Evolutionary conservation across 2,797 vertebrate species (phyloP), one percentile per base, ranked within the genome.

Genomic region (Brachyalestes nurse): DNA sequence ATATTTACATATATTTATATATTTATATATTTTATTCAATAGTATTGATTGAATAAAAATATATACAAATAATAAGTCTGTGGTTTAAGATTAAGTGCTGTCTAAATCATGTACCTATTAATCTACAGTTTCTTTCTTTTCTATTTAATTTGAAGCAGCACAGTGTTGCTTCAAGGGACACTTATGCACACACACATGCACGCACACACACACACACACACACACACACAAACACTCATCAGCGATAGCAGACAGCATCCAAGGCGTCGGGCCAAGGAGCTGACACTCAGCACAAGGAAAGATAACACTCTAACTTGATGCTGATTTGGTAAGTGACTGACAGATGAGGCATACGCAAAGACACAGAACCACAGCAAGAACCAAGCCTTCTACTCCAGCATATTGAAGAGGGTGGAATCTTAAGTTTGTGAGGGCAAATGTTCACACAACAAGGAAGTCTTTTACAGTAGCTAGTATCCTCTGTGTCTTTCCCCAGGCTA

Each of bases 311-410:
- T 78, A 80, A 84, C 77, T 55, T 81, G 80, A 86, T 77, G 72
- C 70, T 84, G 84, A 87, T 86, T 86, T 83, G 86, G 83, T 75
- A 85, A 71, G 75, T 38, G 75, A 75, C 79, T 83, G 87, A 88
- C 75, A 83, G 51, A 82, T 51, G 74, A 82, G 73, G 83, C 47
- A 25, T 25, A 42, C 60, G 58, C 72, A 5, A 25, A 78, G 71
- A 45, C 55, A 28, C 66, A 61, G 19, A 65, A 53, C 62, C 53
- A 67, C 38, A 34, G 61, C 57, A 62, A 73, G 51, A 49, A 58
- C 67, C 0, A 45, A 64, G 45, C 19, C 65, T 47, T 14, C 16
- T 73, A 12, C 28, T 57, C 12, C 19, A 49, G 0, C 47, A 2
- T 17, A 16, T 53, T 21, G 49, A 51, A 23, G 0, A 16, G 47